phyloP scores from a whole-genome alignment of 53 echinoderm and acorn worm species.

The Hippasteria phrygiana region DNA sequence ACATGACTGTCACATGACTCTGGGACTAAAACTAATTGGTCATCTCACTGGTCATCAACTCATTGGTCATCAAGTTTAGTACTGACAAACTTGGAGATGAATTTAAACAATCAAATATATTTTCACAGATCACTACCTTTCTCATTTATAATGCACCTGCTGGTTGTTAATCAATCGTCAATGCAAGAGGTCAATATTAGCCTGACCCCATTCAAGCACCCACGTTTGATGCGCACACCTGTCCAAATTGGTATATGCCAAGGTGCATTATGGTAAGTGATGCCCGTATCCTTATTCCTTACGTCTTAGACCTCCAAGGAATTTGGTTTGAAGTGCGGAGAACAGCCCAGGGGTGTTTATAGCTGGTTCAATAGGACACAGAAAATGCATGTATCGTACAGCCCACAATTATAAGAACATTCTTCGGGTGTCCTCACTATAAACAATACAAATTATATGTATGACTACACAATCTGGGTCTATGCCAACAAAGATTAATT shows the following conservation, averaged over 20 bases:
- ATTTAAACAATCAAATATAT: background rate
- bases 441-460: too few relatives aligned
- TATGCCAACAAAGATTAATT: too few relatives aligned
- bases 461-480: too few relatives aligned
- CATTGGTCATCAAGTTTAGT: too few relatives aligned
- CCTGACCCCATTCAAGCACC: slow-evolving; percentile 27
- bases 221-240: slow-evolving; percentile 31
- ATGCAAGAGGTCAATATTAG: slow-evolving; percentile 19
- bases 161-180: slow-evolving; percentile 1
- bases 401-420: too few relatives aligned
- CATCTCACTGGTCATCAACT: too few relatives aligned
- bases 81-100: background rate
- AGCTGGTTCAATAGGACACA: background rate
- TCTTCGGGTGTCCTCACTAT: too few relatives aligned
- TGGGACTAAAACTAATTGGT: too few relatives aligned
- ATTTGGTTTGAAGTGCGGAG: background rate
- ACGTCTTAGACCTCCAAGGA: slow-evolving; percentile 15
- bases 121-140: background rate
- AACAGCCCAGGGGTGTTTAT: slow-evolving; percentile 4
- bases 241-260: slow-evolving; percentile 4
- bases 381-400: background rate
- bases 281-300: background rate
- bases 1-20: too few relatives aligned
- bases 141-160: slow-evolving; percentile 30
- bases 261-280: slow-evolving; percentile 21